Evolutionary conservation across 1,140 invertebrate species (phyloP).

Genomic region (Nasonia vitripennis): DNA sequence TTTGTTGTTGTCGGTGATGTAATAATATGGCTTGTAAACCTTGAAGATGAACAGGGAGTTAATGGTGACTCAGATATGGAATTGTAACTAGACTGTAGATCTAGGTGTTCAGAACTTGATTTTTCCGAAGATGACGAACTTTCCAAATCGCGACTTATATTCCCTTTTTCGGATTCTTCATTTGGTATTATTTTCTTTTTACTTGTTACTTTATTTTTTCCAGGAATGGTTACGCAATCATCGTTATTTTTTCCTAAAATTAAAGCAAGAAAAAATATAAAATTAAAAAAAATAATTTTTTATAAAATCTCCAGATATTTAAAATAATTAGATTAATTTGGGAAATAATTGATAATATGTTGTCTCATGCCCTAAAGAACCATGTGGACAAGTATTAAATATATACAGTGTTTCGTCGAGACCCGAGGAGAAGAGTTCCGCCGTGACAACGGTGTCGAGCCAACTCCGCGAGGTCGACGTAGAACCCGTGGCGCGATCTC

Average conservation of each 20-base stretch:
- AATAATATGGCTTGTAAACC: constrained; percentile 68
- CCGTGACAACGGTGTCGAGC: too few species aligned
- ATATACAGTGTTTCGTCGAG: too few species aligned
- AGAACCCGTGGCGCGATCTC: too few species aligned
- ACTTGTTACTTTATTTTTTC: neutral
- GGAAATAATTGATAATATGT: too few species aligned
- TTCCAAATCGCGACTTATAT: constrained; percentile 68
- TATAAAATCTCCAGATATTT: too few species aligned
- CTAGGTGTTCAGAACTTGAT: constrained; percentile 72
- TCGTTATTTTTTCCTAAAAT: neutral
- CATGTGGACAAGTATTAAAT: too few species aligned
- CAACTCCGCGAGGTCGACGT: too few species aligned
- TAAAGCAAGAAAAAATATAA: neutral
- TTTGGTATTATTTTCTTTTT: constrained; percentile 14
- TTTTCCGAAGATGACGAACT: constrained; percentile 76
- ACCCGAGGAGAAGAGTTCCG: too few species aligned
- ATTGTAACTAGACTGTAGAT: constrained; percentile 67
- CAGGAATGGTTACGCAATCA: neutral
- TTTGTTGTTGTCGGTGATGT: constrained; percentile 71
- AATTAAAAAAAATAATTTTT: too few species aligned
- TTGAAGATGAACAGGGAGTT: constrained; percentile 54
- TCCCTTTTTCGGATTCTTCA: constrained; percentile 64
- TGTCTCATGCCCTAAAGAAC: too few species aligned
- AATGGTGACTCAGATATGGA: constrained; percentile 64
- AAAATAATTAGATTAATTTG: too few species aligned